Percentiles rank a stretch among this genome's conserved stretches.
Conservation (phyloP, 2,797 vertebrate genomes). For the Petrocephalus sullivani region DNA sequence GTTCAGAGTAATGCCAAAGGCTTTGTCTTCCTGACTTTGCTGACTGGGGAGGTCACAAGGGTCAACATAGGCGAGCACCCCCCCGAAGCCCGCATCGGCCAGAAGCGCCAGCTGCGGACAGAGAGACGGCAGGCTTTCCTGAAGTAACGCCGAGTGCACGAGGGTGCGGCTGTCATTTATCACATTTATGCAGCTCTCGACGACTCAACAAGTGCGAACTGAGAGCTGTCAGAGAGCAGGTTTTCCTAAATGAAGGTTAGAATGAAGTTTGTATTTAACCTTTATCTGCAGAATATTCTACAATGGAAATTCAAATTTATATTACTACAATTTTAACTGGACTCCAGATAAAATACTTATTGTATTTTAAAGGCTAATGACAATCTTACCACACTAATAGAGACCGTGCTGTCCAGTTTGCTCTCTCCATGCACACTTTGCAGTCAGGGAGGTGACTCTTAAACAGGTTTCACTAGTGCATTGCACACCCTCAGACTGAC, state of each 20-base stretch:
- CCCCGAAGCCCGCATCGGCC: constrained; percentile 77
- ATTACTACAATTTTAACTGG: not conserved
- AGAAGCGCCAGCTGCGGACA: constrained; percentile 74
- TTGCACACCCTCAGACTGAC: not conserved
- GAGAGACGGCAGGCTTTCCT: not conserved
- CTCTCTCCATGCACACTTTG: not conserved
- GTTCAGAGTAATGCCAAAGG: constrained; percentile 82
- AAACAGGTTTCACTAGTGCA: not conserved
- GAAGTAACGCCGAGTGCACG: not conserved
- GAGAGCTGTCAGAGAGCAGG: not conserved
- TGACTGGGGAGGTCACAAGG: constrained; percentile 75
- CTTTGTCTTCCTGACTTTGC: constrained; percentile 51
- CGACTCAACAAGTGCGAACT: not conserved
- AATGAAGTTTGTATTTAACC: not conserved
- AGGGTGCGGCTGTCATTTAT: not conserved
- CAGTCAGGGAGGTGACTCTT: not conserved
- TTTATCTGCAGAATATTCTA: not conserved
- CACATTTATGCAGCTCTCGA: not conserved
- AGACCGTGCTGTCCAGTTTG: not conserved
- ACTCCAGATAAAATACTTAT: not conserved
- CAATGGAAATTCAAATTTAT: not conserved
- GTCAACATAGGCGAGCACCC: constrained; percentile 78
- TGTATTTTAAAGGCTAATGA: not conserved
- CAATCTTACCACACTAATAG: not conserved
- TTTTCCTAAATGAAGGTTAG: not conserved